Evolutionary conservation across 37 sponge, comb jelly and placozoan genomes (phyloP).

Genomic region (Halisarca cf. caerulea): DNA sequence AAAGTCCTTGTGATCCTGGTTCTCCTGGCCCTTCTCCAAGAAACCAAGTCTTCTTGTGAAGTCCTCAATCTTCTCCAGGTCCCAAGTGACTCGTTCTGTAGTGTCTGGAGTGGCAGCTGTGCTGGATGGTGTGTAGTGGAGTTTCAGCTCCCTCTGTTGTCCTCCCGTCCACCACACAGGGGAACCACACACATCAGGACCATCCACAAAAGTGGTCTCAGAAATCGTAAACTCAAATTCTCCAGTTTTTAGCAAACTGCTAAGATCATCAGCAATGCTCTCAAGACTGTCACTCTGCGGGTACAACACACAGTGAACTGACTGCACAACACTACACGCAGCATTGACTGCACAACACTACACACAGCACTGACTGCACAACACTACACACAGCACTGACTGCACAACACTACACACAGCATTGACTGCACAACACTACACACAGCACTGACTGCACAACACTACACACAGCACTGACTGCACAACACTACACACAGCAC

Average conservation of each 20-base stretch:
- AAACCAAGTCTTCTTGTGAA: conserved; percentile 91
- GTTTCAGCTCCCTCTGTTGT: neutral
- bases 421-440: no score
- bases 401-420: no score
- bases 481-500: no score
- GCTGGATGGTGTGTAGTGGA: conserved; percentile 31
- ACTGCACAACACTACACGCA: no score
- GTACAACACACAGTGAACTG: neutral
- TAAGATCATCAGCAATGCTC: conserved; percentile 66
- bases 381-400: no score
- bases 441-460: no score
- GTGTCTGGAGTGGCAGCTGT: neutral
- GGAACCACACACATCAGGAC: neutral
- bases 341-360: no score
- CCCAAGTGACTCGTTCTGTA: conserved; percentile 23
- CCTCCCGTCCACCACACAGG: conserved; percentile 4
- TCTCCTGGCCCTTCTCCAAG: conserved; percentile 69
- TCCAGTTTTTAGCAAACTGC: conserved; percentile 68
- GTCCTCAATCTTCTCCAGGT: conserved; percentile 73
- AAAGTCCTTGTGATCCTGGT: conserved; percentile 60
- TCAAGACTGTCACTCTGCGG: conserved; percentile 80
- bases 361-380: no score
- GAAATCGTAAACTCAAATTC: conserved; percentile 53
- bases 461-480: no score
- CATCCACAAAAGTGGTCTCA: neutral